phyloP scores from a whole-genome alignment of 2,797 vertebrate species.

The Geotria australis region DNA sequence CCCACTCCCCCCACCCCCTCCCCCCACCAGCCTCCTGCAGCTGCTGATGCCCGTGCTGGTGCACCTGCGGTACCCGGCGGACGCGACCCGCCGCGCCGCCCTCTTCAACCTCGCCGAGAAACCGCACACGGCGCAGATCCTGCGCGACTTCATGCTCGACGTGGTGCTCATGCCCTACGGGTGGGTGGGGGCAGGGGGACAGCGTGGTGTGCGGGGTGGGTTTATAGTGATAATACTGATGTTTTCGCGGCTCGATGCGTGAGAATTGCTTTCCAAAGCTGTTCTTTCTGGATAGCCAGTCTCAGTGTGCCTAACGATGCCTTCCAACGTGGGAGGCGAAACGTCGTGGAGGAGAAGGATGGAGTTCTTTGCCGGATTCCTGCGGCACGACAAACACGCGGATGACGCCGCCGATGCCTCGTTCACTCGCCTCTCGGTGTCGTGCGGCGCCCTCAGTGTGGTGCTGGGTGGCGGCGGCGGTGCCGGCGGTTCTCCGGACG shows the following conservation, averaged over 20 bases:
- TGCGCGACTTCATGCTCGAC: constrained; percentile 94
- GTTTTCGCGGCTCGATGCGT: no score
- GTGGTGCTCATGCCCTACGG: constrained; percentile 97
- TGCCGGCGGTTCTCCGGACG: constrained; percentile 5
- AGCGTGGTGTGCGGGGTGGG: not conserved
- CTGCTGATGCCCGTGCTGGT: constrained; percentile 87
- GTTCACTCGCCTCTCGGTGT: not conserved
- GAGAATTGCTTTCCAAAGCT: no score
- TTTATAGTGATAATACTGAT: no score
- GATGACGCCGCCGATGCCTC: not conserved
- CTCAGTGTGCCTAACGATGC: no score
- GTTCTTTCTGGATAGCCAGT: no score
- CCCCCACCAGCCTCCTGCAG: constrained; percentile 57
- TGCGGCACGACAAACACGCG: no score
- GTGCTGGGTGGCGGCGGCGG: no score
- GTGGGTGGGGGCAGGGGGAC: constrained; percentile 14
- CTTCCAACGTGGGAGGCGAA: no score
- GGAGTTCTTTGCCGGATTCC: no score
- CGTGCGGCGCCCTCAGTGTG: not conserved
- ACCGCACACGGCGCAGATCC: constrained; percentile 80
- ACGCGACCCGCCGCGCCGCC: constrained; percentile 35
- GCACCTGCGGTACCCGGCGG: constrained; percentile 74
- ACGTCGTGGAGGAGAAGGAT: no score
- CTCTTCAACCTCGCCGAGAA: constrained; percentile 78
- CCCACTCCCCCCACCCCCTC: not conserved